These are phyloP conservation scores for Dichetophora obliterata DNA, from an alignment of 2,888 invertebrate genomes.

Conservation along the genomic window DNA sequence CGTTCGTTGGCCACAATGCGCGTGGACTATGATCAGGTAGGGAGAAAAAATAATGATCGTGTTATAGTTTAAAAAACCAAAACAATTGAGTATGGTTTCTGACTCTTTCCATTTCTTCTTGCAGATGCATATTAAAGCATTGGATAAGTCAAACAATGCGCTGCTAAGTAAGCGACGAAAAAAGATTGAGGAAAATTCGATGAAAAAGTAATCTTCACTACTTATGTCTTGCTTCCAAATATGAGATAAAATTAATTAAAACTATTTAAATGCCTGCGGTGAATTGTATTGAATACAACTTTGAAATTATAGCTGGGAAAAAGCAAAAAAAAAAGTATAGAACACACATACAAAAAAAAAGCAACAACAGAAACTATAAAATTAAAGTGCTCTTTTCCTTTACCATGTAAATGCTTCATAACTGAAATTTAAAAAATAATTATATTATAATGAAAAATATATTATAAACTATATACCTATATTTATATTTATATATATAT, in stretches of 20 bases:
- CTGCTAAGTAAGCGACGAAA: constrained; percentile 87
- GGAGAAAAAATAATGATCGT: constrained; percentile 37
- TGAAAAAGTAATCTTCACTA: constrained; percentile 21
- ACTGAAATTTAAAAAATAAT: constrained; percentile 15
- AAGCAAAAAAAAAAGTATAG: background rate
- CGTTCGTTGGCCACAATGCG: constrained; percentile 97
- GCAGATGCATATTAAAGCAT: constrained; percentile 90
- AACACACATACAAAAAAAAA: constrained; percentile 7
- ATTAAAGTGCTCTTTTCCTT: constrained; percentile 48
- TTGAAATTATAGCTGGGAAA: background rate
- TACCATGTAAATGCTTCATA: constrained; percentile 52
- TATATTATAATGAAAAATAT: constrained; percentile 11
- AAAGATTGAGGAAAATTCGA: constrained; percentile 63
- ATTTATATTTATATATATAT: constrained; percentile 17
- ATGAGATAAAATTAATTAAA: constrained; percentile 8
- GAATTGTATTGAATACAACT: constrained; percentile 43
- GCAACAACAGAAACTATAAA: constrained; percentile 21
- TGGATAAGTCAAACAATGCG: constrained; percentile 94
- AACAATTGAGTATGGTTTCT: too few species aligned
- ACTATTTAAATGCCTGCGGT: constrained; percentile 31
- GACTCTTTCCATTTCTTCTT: constrained; percentile 3
- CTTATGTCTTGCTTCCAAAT: constrained; percentile 4
- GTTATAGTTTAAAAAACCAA: too few species aligned
- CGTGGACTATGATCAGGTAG: constrained; percentile 93
- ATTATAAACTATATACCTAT: constrained; percentile 11